Base-by-base conservation (phyloP, 2,888 invertebrate species). In the Cerastis rubricosa region DNA sequence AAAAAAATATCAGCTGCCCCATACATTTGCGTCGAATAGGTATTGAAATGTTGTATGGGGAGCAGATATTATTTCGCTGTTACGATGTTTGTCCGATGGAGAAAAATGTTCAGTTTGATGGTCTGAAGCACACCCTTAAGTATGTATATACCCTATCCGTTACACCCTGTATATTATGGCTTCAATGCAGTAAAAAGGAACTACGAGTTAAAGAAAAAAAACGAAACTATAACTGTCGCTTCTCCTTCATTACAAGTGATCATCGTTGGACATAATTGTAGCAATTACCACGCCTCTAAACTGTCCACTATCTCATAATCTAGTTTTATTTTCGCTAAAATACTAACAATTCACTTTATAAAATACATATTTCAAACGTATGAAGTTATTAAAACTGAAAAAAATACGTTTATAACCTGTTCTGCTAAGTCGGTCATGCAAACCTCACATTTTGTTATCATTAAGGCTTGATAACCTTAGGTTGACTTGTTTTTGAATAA, bases 231-330 rank as follows among this genome's bases (percentile, higher is more conserved):
- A 75, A 40, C 22, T 45, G 25, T 45, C 47, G 22, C 19, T 35
- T 71, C 49, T 61, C 17, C 67, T 69, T 80, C 49, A 83, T 72
- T 80, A 75, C 29, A 49, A 76, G 40, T 43, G 51, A 76, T 71
- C 69, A 64, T 22, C 59, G 40, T 80, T 64, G 25, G 72, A 73
- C 70, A 64, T 84, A 80, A 76, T 76, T 65, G 17, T 61, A 35
- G 63, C 66, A 76, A 74, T 80, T 84, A 84, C 70, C 66, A 70
- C 57, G 66, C 80, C 63, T 64, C 70, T 73, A 51, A 73, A 69
- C 71, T 79, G 68, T 57, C 40, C 35, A 49, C 61, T 65, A 71
- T 78, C 45, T 45, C 25, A 57, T 61, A 49, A 47, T 73, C 17
- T 47, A 67, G 35, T 83, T 76, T 71, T 57, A 76, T 84, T 76